A percentile compares a stretch with the other conserved stretches of the same genome.
phyloP scores from a whole-genome alignment of 2,797 vertebrate species.

The Iguana delicatissima region DNA sequence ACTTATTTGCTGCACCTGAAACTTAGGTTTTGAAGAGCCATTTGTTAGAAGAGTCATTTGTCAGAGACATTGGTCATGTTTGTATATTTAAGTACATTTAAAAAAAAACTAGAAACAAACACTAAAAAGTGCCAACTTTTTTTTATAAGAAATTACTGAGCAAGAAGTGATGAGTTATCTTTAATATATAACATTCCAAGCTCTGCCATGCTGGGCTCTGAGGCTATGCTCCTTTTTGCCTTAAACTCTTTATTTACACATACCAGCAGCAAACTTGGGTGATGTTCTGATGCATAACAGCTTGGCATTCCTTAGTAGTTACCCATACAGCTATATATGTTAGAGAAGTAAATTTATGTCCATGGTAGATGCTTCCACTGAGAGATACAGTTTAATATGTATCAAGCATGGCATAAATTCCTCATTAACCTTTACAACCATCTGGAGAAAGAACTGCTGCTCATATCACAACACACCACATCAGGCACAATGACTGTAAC shows the following conservation, averaged over 20 bases:
- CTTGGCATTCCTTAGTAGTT: conserved; percentile 65
- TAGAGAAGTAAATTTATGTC: conserved; percentile 70
- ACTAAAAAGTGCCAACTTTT: background rate
- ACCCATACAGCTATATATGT: conserved; percentile 74
- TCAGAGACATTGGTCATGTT: too few relatives aligned
- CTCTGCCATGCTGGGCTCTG: background rate
- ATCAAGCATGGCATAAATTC: conserved; percentile 72
- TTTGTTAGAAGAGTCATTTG: too few relatives aligned
- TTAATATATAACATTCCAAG: background rate
- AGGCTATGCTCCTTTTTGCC: too few relatives aligned
- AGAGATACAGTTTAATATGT: conserved; percentile 72
- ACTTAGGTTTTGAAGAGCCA: too few relatives aligned
- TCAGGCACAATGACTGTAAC: conserved; percentile 48
- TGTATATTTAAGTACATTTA: too few relatives aligned
- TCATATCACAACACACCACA: conserved; percentile 49
- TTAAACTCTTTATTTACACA: conserved; percentile 15
- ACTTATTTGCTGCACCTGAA: too few relatives aligned
- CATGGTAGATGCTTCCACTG: conserved; percentile 58
- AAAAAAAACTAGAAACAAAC: background rate
- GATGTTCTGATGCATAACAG: conserved; percentile 61
- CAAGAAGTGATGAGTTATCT: background rate
- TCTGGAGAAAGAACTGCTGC: conserved; percentile 72
- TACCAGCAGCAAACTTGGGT: conserved; percentile 21
- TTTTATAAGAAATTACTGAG: too few relatives aligned
- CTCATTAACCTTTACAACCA: conserved; percentile 73